A percentile compares a stretch with the other conserved stretches of the same genome.
phyloP scores from a whole-genome alignment of 2,888 invertebrate genomes.

The Empis stercorea region DNA sequence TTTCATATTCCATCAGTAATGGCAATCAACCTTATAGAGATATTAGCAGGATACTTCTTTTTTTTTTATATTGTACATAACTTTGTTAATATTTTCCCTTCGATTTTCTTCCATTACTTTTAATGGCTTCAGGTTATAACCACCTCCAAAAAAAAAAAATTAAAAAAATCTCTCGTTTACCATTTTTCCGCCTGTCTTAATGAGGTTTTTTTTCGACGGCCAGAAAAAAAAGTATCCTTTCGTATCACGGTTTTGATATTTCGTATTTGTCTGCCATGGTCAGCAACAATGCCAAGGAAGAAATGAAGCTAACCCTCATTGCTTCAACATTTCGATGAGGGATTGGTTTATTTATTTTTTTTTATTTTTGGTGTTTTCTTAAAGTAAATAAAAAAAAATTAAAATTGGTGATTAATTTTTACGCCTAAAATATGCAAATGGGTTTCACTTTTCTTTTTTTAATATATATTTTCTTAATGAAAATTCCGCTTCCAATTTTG shows the following conservation, averaged over 20 bases:
- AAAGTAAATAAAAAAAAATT: conserved; percentile 14
- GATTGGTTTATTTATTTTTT: not conserved
- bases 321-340: not conserved
- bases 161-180: too few species aligned
- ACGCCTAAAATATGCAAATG: conserved; percentile 16
- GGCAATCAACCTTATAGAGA: not conserved
- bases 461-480: not conserved
- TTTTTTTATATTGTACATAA: not conserved
- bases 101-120: conserved; percentile 7
- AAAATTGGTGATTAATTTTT: conserved; percentile 18
- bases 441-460: conserved; percentile 5
- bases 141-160: too few species aligned
- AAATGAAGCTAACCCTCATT: not conserved
- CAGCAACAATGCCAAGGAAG: too few species aligned
- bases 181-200: too few species aligned
- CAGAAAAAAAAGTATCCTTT: too few species aligned
- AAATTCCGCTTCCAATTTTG: not conserved
- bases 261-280: too few species aligned
- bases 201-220: too few species aligned
- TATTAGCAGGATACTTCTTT: not conserved
- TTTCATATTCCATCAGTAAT: conserved; percentile 1
- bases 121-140: conserved; percentile 13
- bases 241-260: too few species aligned
- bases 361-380: too few species aligned
- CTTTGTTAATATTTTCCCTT: not conserved